Evolutionary conservation across 2,888 invertebrate species (phyloP).

Genomic region (Furcula furcula): DNA sequence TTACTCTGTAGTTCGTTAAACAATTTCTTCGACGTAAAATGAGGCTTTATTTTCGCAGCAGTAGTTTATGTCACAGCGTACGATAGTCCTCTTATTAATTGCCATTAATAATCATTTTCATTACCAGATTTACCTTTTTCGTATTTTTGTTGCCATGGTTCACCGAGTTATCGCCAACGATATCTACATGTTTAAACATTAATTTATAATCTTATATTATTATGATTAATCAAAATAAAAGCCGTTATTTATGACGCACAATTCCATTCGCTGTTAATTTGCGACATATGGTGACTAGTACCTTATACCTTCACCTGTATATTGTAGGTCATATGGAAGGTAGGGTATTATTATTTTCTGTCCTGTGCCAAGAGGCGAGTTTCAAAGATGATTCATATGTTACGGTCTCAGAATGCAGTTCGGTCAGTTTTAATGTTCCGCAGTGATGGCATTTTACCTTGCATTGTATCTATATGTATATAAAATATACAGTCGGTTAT

Average conservation of each 20-base stretch:
- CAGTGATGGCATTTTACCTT: conserved; percentile 45
- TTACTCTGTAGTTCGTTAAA: no score
- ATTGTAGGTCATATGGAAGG: conserved; percentile 51
- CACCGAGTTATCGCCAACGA: conserved; percentile 13
- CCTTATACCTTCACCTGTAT: conserved; percentile 46
- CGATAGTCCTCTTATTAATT: conserved; percentile 12
- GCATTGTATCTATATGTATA: conserved; percentile 36
- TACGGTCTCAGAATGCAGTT: conserved; percentile 66
- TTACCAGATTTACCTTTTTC: no score
- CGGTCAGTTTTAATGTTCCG: conserved; percentile 55
- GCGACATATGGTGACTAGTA: conserved; percentile 38
- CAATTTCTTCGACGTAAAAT: no score
- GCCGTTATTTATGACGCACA: conserved; percentile 13
- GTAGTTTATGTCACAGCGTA: conserved; percentile 6
- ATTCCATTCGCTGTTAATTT: conserved; percentile 36
- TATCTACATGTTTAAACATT: conserved; percentile 22
- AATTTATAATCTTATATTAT: conserved; percentile 21
- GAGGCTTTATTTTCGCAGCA: no score
- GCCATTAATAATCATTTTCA: conserved; percentile 7
- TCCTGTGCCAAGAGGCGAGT: conserved; percentile 61
- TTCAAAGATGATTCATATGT: conserved; percentile 64
- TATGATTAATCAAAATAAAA: conserved; percentile 16
- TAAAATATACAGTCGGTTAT: conserved; percentile 18
- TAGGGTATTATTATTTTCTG: conserved; percentile 49
- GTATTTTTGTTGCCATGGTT: conserved; percentile 12